phyloP scores from a whole-genome alignment of 2,888 invertebrate genomes.

The Andrena bucephala region DNA sequence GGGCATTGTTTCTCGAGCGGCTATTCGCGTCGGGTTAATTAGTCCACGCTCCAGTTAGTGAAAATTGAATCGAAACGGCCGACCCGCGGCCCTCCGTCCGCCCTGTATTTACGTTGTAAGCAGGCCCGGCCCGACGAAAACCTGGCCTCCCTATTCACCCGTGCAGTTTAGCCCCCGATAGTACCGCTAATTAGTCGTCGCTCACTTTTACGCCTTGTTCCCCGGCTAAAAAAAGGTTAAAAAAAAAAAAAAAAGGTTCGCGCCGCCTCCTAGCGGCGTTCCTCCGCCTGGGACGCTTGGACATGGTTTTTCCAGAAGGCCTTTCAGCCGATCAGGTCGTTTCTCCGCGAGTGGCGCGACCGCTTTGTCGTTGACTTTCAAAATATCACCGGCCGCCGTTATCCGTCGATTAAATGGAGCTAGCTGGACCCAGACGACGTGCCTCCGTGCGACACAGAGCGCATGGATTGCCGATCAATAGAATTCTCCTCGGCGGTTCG shows the following conservation, averaged over 20 bases:
- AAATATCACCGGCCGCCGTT: constrained; percentile 37
- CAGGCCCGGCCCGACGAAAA: constrained; percentile 44
- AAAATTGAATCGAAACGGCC: constrained; percentile 80
- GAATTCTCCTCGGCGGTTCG: constrained; percentile 27
- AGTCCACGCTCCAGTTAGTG: constrained; percentile 82
- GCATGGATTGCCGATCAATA: constrained; percentile 63
- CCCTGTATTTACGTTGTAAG: constrained; percentile 63
- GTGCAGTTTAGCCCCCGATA: constrained; percentile 29
- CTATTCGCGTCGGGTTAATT: constrained; percentile 81
- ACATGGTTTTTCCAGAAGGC: neutral
- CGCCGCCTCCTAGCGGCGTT: too few species aligned
- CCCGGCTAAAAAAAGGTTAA: neutral
- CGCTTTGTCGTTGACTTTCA: constrained; percentile 8
- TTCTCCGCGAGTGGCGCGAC: neutral
- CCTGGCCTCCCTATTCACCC: constrained; percentile 26
- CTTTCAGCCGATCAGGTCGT: neutral
- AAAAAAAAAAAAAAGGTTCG: constrained; percentile 34
- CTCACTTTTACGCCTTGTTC: constrained; percentile 26
- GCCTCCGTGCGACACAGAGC: neutral
- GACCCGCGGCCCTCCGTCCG: constrained; percentile 57
- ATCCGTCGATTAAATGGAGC: constrained; percentile 35
- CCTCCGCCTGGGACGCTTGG: neutral
- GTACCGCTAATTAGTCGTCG: constrained; percentile 46
- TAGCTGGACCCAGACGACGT: neutral
- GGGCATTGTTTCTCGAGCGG: constrained; percentile 75